Base-by-base conservation (phyloP, 2,797 vertebrate genomes). In the Chaunax sp. region DNA sequence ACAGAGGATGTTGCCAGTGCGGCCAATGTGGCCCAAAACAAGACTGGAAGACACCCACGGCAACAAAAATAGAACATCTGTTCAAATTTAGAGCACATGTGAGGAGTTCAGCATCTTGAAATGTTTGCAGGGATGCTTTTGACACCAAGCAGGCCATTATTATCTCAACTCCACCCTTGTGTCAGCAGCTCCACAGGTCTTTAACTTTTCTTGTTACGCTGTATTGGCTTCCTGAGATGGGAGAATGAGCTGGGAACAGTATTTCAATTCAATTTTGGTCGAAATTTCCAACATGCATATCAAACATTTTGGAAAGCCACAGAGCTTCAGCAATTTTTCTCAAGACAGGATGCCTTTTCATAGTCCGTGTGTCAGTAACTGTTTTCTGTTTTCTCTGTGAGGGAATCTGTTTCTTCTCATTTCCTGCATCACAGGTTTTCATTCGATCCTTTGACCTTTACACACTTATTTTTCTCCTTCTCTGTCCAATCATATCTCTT, bases 141-240 rank as follows among this genome's bases (percentile, higher is more conserved):
- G 73, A 80, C 87, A 77, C 72, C 59, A 78, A 89, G 76, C 72
- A 63, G 85, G 76, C 57, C 64, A 88, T 89, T 85, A 88, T 89
- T 86, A 88, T 76, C 64, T 41, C 0, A 12, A 71, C 82, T 83
- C 87, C 87, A 85, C 85, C 84, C 81, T 54, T 12, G 10, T 26
- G 52, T 71, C 77, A 63, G 69, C 77, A 75, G 55, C 78, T 81
- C 64, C 7, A 30, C 44, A n/a, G 72, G 38, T 61, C 66, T 78
- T 71, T 61, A 30, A 19, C 40, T 66, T 18, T 55, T 15, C 43
- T 54, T 23, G 22, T 54, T 19, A 12, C 51, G 67, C 44, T 41
- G 69, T 55, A 54, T 52, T 52, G 55, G 47, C 19, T 28, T 23
- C 28, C 22, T 38, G 60, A 63, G 18, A 25, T 19, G 26, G 23